Evolutionary conservation across 2,113 vertebrate genomes (phyloP).

Genomic region (Geothlypis trichas): DNA sequence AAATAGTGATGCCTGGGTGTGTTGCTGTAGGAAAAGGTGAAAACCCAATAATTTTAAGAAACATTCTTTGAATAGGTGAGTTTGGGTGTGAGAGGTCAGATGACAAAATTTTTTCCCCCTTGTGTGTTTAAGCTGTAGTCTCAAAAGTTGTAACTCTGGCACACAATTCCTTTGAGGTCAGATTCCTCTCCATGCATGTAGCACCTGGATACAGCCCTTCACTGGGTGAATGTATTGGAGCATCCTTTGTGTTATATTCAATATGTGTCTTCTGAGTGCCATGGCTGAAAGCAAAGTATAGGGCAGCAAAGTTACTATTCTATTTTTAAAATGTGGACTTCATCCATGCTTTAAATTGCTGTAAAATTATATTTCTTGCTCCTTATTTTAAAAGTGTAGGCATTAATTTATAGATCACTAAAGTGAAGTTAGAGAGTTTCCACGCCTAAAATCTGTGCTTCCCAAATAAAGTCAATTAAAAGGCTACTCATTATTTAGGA

Average conservation of each 20-base stretch:
- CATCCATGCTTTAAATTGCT: neutral
- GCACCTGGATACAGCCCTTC: accelerated
- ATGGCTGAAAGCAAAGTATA: neutral
- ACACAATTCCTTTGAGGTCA: neutral
- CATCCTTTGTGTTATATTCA: neutral
- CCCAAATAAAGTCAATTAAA: neutral
- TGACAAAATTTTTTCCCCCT: too few relatives aligned
- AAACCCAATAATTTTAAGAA: neutral
- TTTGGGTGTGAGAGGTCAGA: neutral
- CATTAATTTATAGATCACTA: neutral
- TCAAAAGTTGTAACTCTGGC: neutral
- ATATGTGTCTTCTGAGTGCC: neutral
- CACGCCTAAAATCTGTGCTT: accelerated
- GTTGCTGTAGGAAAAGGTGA: neutral
- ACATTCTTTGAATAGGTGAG: neutral
- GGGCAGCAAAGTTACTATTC: neutral
- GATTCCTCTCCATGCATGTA: neutral
- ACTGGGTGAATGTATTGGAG: neutral
- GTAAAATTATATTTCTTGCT: neutral
- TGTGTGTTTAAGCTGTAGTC: neutral
- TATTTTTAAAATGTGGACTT: neutral
- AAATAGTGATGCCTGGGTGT: neutral
- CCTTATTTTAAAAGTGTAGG: neutral
- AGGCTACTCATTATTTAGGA: neutral
- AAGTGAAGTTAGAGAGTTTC: neutral